Evolutionary conservation across 2,888 invertebrate genomes (phyloP), one percentile per base, ranked within the genome.

Genomic region (Antheraea yamamai): DNA sequence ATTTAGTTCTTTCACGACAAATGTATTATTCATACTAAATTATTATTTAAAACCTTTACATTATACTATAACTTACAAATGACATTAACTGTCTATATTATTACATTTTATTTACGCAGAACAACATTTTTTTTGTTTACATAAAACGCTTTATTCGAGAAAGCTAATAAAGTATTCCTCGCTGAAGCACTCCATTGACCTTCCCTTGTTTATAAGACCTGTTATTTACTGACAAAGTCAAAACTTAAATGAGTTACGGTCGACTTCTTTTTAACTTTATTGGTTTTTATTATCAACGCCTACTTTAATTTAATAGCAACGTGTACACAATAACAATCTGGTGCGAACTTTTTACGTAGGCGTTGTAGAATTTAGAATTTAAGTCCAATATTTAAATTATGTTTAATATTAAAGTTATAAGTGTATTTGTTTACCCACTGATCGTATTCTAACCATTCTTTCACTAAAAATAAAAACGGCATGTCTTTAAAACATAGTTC

Each of bases 231-330:
- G 26, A 35, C 55, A 73, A 73, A 73, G 73, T 73, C 73, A n/a
- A 55, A 52, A 73, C 55, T 73, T 55, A 73, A 73, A 73, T 58
- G 73, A 73, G 73, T 73, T 73, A 73, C 58, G 26, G 30, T 58
- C 58, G 58, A 30, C 58, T 58, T 73, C 58, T 26, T 58, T 35
- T 58, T 55, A 35, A 58, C 72, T 55, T 55, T 55, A 64, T 64
- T 61, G 7, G 12, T 58, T 52, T 55, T 23, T 35, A 52, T n/a
- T 71, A 20, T 39, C n/a, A 52, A 14, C 73, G 73, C 73, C 73
- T 73, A 58, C 30, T 55, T 20, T 73, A 73, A 55, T 58, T 73
- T 58, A 35, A 55, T 73, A 73, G 58, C 58, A 73, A 73, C n/a
- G 26, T 52, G 8, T 18, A 52, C 18, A 16, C 51, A 51, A 52